Conservation (phyloP, 2,888 invertebrate species). For the Drosophila hamatofila region DNA sequence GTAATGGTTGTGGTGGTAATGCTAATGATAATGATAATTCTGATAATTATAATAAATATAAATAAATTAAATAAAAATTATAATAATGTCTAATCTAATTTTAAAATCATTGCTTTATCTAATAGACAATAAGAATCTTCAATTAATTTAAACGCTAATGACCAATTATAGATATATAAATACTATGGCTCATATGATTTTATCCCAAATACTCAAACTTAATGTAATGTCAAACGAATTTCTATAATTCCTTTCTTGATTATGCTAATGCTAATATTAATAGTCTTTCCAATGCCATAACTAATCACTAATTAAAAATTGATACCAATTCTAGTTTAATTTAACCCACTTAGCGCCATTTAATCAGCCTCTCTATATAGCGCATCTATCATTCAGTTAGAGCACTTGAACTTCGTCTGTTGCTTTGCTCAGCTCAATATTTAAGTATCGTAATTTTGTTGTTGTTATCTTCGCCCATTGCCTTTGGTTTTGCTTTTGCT, state of each 20-base stretch:
- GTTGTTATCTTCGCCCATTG: slow-evolving; percentile 48
- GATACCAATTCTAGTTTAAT: not conserved
- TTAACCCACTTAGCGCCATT: not conserved
- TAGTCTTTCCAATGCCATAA: not conserved
- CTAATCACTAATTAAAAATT: not conserved
- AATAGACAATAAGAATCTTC: not conserved
- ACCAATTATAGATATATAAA: not conserved
- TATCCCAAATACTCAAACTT: not conserved
- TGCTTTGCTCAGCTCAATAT: slow-evolving; percentile 23
- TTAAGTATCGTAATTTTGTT: slow-evolving; percentile 52
- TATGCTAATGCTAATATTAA: too few species aligned
- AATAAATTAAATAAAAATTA: too few species aligned
- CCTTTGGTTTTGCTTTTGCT: slow-evolving; percentile 43
- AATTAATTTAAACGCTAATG: not conserved
- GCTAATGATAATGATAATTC: not conserved
- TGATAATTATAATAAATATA: not conserved
- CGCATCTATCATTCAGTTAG: slow-evolving; percentile 9
- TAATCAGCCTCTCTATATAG: not conserved
- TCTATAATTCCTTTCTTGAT: not conserved
- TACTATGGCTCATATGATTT: not conserved
- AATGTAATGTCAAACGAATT: not conserved
- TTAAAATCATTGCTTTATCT: too few species aligned
- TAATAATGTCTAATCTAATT: too few species aligned
- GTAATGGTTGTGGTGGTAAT: not conserved
- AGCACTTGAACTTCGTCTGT: slow-evolving; percentile 28